Percentiles rank a stretch among this genome's conserved stretches.
Evolutionary conservation across 2,797 vertebrate genomes (phyloP).

Genomic region (Enteromius fasciolatus): DNA sequence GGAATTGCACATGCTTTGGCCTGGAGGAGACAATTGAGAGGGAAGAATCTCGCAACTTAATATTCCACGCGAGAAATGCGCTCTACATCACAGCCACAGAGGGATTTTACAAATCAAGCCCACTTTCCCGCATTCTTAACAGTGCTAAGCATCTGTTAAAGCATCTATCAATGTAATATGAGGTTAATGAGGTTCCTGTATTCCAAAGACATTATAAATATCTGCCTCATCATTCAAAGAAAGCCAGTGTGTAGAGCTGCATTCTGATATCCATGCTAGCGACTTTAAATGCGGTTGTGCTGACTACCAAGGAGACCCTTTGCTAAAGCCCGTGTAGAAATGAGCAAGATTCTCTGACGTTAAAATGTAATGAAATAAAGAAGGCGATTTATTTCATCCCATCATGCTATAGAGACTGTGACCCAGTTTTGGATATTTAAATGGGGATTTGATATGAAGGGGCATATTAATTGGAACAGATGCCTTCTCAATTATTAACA

Average conservation of each 20-base stretch:
- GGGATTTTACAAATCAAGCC: conserved; percentile 48
- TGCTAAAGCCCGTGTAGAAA: conserved; percentile 18
- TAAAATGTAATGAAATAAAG: conserved; percentile 62
- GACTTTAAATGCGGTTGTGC: conserved; percentile 29
- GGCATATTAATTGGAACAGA: conserved; percentile 87
- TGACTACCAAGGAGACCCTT: conserved; percentile 6
- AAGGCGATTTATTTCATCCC: conserved; percentile 65
- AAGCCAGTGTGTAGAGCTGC: conserved; percentile 28
- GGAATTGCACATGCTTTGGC: conserved; percentile 25
- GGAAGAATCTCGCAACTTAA: conserved; percentile 29
- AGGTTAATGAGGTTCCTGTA: conserved; percentile 59
- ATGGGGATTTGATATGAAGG: conserved; percentile 85
- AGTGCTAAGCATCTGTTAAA: conserved; percentile 55
- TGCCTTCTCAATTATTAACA: conserved; percentile 87
- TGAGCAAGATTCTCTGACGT: conserved; percentile 40
- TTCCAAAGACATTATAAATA: conserved; percentile 55
- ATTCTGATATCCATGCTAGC: conserved; percentile 33
- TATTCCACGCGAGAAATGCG: conserved; percentile 38
- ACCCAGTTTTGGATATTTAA: conserved; percentile 85
- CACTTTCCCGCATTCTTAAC: conserved; percentile 34
- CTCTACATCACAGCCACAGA: conserved; percentile 29
- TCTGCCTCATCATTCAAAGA: conserved; percentile 47
- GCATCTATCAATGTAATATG: conserved; percentile 51
- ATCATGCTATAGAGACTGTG: conserved; percentile 75
- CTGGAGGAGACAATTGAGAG: background rate